phyloP scores from a whole-genome alignment of 2,797 vertebrate species.

The Distichodus sexfasciatus region DNA sequence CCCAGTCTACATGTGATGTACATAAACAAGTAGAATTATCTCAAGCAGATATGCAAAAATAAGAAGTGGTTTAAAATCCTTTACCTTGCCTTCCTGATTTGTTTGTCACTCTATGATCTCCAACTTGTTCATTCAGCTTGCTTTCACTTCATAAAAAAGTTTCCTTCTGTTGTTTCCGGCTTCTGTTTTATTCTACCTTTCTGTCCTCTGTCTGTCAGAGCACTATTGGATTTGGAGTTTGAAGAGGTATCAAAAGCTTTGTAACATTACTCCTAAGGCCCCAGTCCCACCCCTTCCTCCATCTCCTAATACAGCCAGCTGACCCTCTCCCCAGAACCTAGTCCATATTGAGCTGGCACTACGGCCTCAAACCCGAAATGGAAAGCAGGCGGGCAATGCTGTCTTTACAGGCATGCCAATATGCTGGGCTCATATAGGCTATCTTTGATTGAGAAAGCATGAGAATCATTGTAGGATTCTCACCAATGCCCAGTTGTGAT shows the following conservation, averaged over 20 bases:
- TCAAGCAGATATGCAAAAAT: slow-evolving; percentile 13
- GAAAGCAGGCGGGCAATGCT: slow-evolving; percentile 25
- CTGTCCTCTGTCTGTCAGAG: slow-evolving; percentile 56
- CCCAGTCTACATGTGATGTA: too few relatives aligned
- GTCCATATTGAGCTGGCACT: slow-evolving; percentile 51
- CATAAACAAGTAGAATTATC: too few relatives aligned
- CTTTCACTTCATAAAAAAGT: slow-evolving; percentile 45
- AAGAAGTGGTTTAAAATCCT: slow-evolving; percentile 13
- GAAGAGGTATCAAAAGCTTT: slow-evolving; percentile 41
- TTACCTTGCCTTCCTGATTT: slow-evolving; percentile 58
- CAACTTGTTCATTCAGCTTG: slow-evolving; percentile 39
- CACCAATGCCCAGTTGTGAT: background rate
- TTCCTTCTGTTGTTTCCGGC: slow-evolving; percentile 44
- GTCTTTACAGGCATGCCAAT: slow-evolving; percentile 34
- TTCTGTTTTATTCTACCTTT: slow-evolving; percentile 53
- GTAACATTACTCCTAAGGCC: slow-evolving; percentile 47
- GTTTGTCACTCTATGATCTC: slow-evolving; percentile 26
- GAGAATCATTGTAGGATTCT: slow-evolving; percentile 9
- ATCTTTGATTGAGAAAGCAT: slow-evolving; percentile 22
- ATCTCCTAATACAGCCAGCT: slow-evolving; percentile 49
- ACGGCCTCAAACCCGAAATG: slow-evolving; percentile 25
- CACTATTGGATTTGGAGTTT: slow-evolving; percentile 34
- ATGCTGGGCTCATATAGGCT: slow-evolving; percentile 23
- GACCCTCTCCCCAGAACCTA: slow-evolving; percentile 70
- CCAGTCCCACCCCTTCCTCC: slow-evolving; percentile 37